Conservation (phyloP, 2,888 invertebrate genomes). For the Mimachlamys varia region DNA sequence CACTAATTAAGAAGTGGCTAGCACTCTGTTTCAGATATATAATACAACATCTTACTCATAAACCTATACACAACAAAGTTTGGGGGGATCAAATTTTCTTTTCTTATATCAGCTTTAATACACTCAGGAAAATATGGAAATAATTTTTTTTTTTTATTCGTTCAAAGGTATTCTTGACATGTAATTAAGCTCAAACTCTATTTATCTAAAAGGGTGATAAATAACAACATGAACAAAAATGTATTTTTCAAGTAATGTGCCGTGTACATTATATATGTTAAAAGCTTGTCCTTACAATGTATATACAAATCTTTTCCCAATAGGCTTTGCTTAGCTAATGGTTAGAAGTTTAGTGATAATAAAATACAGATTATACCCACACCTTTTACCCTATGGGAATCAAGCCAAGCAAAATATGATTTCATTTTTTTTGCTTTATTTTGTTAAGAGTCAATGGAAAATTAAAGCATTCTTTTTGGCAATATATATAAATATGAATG, state of each 20-base stretch:
- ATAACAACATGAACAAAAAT: neutral
- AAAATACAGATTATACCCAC: neutral
- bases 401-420: neutral
- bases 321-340: neutral
- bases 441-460: neutral
- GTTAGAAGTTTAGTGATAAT: neutral
- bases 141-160: too few species aligned
- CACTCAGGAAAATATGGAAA: too few species aligned
- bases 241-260: neutral
- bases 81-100: too few species aligned
- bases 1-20: too few species aligned
- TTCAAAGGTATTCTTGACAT: neutral
- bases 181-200: neutral
- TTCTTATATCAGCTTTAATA: too few species aligned
- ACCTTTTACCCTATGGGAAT: neutral
- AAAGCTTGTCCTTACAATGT: neutral
- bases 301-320: neutral
- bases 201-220: slow-evolving; percentile 23
- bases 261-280: neutral
- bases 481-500: neutral
- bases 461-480: neutral
- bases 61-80: too few species aligned
- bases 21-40: too few species aligned
- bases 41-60: too few species aligned
- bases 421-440: neutral